Base-by-base conservation (phyloP, 1,140 invertebrate species). In the Drosophila novamexicana region DNA sequence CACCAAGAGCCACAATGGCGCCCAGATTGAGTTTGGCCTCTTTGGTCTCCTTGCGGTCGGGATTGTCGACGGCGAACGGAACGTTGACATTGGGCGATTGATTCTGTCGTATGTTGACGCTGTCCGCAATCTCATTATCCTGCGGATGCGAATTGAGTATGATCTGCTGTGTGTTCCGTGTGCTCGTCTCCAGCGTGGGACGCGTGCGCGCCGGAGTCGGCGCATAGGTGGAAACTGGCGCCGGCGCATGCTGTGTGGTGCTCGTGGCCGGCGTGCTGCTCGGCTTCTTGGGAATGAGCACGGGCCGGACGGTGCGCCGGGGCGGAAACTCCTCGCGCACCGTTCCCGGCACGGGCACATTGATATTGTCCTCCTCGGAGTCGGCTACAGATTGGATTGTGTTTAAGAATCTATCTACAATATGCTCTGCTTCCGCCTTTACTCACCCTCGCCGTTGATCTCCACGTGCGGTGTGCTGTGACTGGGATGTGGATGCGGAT, bases 1-100 rank as follows among this genome's bases (percentile, higher is more conserved):
- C 96, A 12, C 96, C 97, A 9, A 98, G 93, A 1, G 97, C 97
- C 58, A 98, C 97, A 53, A 98, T 97, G 1, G 97, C 97, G 29
- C 97, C 96, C 52, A 97, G 93, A 92, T 97, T 97, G 3, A 97
- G 93, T 82, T 95, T 95, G 1, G 96, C 96, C 34, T 96, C 96
- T 65, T 95, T 94, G 1, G 95, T 93, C 69, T 95, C 95, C 34
- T 94, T 93, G 9, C 94, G 92, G 49, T 95, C 94, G 34, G 95
- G 94, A 42, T 93, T 94, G 66, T 96, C 95, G 1, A 96, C 94
- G 1, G 95, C 94, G 59, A 94, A 94, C 0, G 96, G 96, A 0
- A 96, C 93, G 92, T 95, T 96, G 79, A 93, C 95, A 80, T 94
- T 95, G 64, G 93, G 95, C 75, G 83, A 94, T 90, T 93, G 94